Evolutionary conservation across 2,797 vertebrate genomes (phyloP).

Genomic region (Yasuhikotakia modesta): DNA sequence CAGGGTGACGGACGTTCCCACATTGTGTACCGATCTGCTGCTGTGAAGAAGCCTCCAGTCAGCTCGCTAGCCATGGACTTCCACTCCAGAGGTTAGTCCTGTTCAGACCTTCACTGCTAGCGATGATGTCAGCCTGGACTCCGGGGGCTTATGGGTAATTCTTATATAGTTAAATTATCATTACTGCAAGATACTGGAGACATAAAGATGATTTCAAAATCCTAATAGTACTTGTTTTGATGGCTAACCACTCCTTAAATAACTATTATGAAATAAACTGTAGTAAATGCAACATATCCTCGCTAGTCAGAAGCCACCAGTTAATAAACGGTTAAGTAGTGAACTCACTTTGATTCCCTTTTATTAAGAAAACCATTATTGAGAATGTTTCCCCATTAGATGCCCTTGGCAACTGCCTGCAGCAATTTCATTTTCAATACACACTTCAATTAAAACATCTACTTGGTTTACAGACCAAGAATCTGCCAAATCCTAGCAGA

Average conservation of each 20-base stretch:
- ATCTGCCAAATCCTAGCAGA: background rate
- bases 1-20: conserved; percentile 85
- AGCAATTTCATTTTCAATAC: background rate
- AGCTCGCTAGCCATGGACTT: conserved; percentile 63
- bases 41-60: conserved; percentile 75
- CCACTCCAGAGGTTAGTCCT: conserved; percentile 87
- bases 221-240: too few relatives aligned
- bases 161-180: too few relatives aligned
- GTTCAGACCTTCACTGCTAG: background rate
- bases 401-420: conserved; percentile 3
- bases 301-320: background rate
- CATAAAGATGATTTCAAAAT: too few relatives aligned
- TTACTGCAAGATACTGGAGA: too few relatives aligned
- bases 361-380: background rate
- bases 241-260: too few relatives aligned
- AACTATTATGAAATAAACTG: background rate
- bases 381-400: background rate
- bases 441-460: background rate
- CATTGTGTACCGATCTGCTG: conserved; percentile 90
- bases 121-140: background rate
- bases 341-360: background rate
- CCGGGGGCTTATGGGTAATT: too few relatives aligned
- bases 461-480: background rate
- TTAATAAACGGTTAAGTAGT: background rate
- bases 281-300: background rate